A percentile compares a stretch with the other conserved stretches of the same genome.
Evolutionary conservation across 1,140 invertebrate species (phyloP).

Genomic region (Listronotus oregonensis): DNA sequence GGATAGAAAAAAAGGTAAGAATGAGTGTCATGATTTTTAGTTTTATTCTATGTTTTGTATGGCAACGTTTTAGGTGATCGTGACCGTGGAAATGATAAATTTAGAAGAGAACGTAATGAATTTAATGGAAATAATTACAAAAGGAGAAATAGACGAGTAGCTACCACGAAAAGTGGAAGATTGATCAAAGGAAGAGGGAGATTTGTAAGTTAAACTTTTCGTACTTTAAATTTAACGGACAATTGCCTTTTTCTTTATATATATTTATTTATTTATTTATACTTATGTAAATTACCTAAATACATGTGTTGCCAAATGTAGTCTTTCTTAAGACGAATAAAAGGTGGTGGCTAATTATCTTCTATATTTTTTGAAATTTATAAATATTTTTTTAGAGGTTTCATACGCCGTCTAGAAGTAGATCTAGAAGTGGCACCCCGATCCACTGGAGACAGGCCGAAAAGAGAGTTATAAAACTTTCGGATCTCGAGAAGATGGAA

Average conservation of each 20-base stretch:
- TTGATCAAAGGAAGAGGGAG: constrained; percentile 88
- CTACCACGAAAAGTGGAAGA: constrained; percentile 74
- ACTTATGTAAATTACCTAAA: background rate
- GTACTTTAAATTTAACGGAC: background rate
- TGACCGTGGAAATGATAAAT: constrained; percentile 35
- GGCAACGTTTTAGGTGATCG: constrained; percentile 39
- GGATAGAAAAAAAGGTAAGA: constrained; percentile 38
- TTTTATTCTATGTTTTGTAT: no score
- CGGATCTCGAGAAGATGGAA: constrained; percentile 77
- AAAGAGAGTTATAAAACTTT: constrained; percentile 78
- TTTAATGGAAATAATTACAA: constrained; percentile 44
- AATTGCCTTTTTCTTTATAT: background rate
- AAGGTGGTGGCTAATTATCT: no score
- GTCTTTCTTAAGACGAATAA: background rate
- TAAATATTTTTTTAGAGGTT: constrained; percentile 72
- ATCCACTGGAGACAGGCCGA: constrained; percentile 90
- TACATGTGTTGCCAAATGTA: background rate
- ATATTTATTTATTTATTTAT: background rate
- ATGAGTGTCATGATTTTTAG: no score
- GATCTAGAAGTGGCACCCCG: constrained; percentile 83
- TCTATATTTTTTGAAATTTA: no score
- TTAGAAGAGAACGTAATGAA: constrained; percentile 47
- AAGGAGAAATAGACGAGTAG: constrained; percentile 56
- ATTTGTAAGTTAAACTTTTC: no score
- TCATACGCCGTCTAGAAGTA: constrained; percentile 75